Conservation (phyloP, 1,140 invertebrate genomes). For the Matsumurasca onukii region DNA sequence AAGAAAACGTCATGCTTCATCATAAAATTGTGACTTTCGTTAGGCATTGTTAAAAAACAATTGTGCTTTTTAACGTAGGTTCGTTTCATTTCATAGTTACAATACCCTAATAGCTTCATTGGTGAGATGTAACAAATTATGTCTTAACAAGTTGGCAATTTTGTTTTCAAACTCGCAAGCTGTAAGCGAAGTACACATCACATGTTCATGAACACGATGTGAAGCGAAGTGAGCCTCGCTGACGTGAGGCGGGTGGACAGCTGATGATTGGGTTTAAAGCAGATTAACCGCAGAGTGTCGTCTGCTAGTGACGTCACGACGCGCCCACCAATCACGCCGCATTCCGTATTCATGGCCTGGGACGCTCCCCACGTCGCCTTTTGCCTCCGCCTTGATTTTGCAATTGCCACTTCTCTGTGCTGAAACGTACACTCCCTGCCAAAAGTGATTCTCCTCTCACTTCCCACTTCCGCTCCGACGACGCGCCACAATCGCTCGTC, state of each 20-base stretch:
- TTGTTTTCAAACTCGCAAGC: too few relatives aligned
- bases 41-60: too few relatives aligned
- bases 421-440: slow-evolving; percentile 26
- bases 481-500: too few relatives aligned
- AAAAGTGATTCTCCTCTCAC: slow-evolving; percentile 15
- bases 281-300: background rate
- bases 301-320: background rate
- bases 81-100: too few relatives aligned
- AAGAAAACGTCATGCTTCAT: too few relatives aligned
- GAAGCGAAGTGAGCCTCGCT: background rate
- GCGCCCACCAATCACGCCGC: background rate
- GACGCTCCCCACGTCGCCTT: slow-evolving; percentile 9
- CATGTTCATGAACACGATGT: too few relatives aligned
- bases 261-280: background rate
- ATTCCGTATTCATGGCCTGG: slow-evolving; percentile 29
- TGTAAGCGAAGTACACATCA: too few relatives aligned
- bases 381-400: slow-evolving; percentile 31
- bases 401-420: slow-evolving; percentile 29
- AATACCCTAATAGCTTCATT: too few relatives aligned
- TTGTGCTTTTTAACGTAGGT: too few relatives aligned
- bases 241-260: background rate
- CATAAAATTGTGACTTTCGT: too few relatives aligned
- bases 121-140: too few relatives aligned
- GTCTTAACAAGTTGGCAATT: too few relatives aligned
- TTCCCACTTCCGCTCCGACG: background rate